Percentiles rank a stretch among this genome's conserved stretches.
These are phyloP conservation scores for Bettongia penicillata DNA, from an alignment of 2,113 vertebrate species.

Conservation along the genomic window DNA sequence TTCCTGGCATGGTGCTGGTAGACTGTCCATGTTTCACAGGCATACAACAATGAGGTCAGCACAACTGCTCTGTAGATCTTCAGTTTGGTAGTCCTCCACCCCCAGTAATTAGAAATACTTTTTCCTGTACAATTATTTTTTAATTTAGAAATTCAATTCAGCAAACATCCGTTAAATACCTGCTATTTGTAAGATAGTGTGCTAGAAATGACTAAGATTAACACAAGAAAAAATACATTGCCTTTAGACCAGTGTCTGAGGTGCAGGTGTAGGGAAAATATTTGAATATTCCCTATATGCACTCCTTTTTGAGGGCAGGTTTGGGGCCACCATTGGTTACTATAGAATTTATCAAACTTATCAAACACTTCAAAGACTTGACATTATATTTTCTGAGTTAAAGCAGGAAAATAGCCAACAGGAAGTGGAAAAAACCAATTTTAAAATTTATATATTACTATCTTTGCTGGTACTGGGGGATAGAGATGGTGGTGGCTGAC, in stretches of 20 bases:
- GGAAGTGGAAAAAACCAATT: neutral
- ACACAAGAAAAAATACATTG: neutral
- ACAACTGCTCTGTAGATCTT: too few species aligned
- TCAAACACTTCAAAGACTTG: neutral
- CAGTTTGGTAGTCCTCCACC: too few species aligned
- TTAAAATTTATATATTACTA: neutral
- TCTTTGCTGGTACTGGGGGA: neutral
- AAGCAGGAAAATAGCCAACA: neutral
- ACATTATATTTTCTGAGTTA: neutral
- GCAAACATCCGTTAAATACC: neutral
- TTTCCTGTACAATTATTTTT: neutral
- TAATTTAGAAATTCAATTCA: neutral
- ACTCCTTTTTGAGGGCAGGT: neutral
- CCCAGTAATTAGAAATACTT: neutral
- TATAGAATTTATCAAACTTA: neutral
- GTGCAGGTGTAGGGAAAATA: neutral
- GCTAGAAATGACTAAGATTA: neutral
- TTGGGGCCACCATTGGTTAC: neutral
- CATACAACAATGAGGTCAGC: too few species aligned
- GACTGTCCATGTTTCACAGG: too few species aligned
- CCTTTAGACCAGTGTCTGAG: neutral
- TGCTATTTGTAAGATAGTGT: neutral
- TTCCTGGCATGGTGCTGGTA: too few species aligned
- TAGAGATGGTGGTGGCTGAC: neutral
- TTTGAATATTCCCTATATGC: neutral